phyloP scores from a whole-genome alignment of 2,113 vertebrate genomes.

The Dipodomys ordii region DNA sequence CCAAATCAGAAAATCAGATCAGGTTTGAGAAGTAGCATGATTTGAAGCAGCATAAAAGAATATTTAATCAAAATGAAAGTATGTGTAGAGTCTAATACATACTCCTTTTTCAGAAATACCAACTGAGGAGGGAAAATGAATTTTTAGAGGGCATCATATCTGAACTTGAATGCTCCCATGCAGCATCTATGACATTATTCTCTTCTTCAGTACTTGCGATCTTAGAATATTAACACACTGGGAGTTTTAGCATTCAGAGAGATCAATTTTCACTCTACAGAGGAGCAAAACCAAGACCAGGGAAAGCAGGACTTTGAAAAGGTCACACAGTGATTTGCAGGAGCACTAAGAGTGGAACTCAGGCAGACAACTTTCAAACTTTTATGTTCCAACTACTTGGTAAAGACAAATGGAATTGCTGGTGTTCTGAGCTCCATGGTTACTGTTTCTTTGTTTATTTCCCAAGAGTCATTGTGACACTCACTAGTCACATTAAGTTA shows the following conservation, averaged over 20 bases:
- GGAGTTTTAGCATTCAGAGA: neutral
- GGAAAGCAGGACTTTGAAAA: slow-evolving; percentile 28
- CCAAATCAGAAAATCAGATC: neutral
- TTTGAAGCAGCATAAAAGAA: neutral
- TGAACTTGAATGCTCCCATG: neutral
- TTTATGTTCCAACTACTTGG: neutral
- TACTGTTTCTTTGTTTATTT: slow-evolving; percentile 49
- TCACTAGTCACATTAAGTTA: neutral
- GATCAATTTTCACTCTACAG: slow-evolving; percentile 26
- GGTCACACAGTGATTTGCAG: neutral
- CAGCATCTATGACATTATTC: neutral
- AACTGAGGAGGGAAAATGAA: neutral
- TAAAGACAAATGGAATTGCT: slow-evolving; percentile 28
- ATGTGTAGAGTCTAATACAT: neutral
- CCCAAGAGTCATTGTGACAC: neutral
- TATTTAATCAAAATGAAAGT: slow-evolving; percentile 34
- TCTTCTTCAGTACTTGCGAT: neutral
- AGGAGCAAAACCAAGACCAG: neutral
- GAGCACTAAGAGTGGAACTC: neutral
- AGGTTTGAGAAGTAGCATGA: neutral
- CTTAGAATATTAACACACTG: neutral
- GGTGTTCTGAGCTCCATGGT: neutral
- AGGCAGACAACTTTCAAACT: neutral
- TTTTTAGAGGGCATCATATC: slow-evolving; percentile 1
- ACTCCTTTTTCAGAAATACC: neutral